Evolutionary conservation across 2,888 invertebrate species (phyloP).

Genomic region (Limulus polyphemus): DNA sequence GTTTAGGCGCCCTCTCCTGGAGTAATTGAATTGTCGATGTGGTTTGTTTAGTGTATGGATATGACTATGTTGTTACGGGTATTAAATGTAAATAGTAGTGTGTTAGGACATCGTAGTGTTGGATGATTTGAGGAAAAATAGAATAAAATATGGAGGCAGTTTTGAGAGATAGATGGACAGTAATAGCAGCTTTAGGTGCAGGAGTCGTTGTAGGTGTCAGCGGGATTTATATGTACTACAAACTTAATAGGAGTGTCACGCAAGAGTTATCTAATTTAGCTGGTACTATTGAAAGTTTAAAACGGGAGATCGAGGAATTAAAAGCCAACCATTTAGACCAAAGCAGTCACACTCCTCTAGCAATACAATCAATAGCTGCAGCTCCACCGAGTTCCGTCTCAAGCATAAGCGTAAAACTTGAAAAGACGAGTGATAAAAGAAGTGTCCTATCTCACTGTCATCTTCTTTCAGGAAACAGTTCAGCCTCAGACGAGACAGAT

Average conservation of each 20-base stretch:
- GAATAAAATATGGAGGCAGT: constrained; percentile 20
- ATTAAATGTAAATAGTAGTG: too few relatives aligned
- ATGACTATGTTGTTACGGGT: too few relatives aligned
- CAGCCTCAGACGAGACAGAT: constrained; percentile 29
- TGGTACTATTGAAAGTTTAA: constrained; percentile 26
- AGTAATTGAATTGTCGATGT: too few relatives aligned
- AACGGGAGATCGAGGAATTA: constrained; percentile 27
- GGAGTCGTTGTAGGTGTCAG: constrained; percentile 30
- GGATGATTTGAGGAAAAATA: too few relatives aligned
- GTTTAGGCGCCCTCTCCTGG: too few relatives aligned
- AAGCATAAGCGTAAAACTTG: too few relatives aligned
- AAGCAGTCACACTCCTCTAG: neutral
- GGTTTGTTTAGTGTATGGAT: too few relatives aligned
- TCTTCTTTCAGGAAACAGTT: too few relatives aligned
- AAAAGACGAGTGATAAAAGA: too few relatives aligned
- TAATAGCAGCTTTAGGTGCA: constrained; percentile 29
- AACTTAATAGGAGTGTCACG: constrained; percentile 23
- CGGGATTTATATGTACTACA: constrained; percentile 29
- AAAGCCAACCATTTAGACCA: neutral
- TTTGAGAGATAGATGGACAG: constrained; percentile 20
- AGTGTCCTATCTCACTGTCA: too few relatives aligned
- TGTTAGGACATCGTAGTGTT: too few relatives aligned
- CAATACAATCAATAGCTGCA: neutral
- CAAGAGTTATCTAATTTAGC: constrained; percentile 27
- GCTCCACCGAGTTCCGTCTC: neutral